Percentiles rank a stretch among this genome's conserved stretches.
Conservation (phyloP, 30 jellyfish, hydroid and myxozoan species). For the Phacellophora camtschatica region DNA sequence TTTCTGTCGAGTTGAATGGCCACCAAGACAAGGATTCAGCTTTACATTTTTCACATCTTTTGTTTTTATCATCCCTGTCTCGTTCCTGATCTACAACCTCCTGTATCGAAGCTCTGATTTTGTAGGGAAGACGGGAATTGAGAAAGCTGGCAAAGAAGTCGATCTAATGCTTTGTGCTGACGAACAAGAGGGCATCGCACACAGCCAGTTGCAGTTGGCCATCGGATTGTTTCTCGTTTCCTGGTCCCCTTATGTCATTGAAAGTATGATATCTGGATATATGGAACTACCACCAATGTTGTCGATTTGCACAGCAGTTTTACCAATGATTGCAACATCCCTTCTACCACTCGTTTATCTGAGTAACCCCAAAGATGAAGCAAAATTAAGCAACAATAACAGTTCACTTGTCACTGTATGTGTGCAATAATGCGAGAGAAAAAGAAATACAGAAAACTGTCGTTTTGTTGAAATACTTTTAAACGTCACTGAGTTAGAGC, state of each 20-base stretch:
- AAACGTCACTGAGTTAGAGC: too few relatives aligned
- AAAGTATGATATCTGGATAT: slow-evolving; percentile 83
- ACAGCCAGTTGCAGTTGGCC: slow-evolving; percentile 79
- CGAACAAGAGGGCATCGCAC: slow-evolving; percentile 65
- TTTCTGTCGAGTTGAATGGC: slow-evolving; percentile 96
- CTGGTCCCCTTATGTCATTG: slow-evolving; percentile 92
- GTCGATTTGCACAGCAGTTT: slow-evolving; percentile 74
- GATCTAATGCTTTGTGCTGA: slow-evolving; percentile 6
- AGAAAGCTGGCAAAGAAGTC: slow-evolving; percentile 3
- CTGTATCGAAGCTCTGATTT: slow-evolving; percentile 44
- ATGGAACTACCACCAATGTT: slow-evolving; percentile 53
- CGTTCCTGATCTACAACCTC: slow-evolving; percentile 80
- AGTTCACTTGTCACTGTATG: slow-evolving; percentile 13
- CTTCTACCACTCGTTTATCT: slow-evolving; percentile 74
- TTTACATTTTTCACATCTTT: slow-evolving; percentile 83
- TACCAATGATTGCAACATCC: slow-evolving; percentile 86
- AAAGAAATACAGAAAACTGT: too few relatives aligned
- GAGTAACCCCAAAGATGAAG: slow-evolving; percentile 56
- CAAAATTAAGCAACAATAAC: slow-evolving; percentile 1
- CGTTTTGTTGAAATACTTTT: too few relatives aligned
- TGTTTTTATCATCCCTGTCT: slow-evolving; percentile 85
- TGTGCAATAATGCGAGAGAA: slow-evolving; percentile 50
- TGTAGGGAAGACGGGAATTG: slow-evolving; percentile 23
- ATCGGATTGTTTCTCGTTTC: slow-evolving; percentile 81
- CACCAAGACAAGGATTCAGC: slow-evolving; percentile 91